Evolutionary conservation across 2,113 vertebrate genomes (phyloP).

Genomic region (Acinonyx jubatus): DNA sequence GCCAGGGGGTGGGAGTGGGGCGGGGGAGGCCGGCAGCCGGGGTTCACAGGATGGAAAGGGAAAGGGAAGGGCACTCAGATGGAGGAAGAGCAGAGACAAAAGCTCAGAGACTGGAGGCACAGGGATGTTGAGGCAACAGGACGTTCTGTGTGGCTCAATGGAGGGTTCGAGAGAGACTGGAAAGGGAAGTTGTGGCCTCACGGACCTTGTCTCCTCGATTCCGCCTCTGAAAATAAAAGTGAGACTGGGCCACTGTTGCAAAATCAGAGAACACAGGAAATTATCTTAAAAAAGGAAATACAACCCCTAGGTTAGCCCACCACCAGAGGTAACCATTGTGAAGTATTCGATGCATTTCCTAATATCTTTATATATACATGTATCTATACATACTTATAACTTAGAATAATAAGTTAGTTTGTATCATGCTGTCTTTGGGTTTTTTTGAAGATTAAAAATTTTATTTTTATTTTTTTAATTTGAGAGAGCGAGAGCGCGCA

Average conservation of each 20-base stretch:
- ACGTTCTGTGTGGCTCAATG: background rate
- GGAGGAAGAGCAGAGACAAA: background rate
- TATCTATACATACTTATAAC: background rate
- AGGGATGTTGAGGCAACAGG: too few species aligned
- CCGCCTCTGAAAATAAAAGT: background rate
- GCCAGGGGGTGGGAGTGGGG: too few species aligned
- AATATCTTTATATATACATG: background rate
- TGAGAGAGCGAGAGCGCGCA: too few species aligned
- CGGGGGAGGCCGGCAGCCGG: background rate
- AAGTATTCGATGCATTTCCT: background rate
- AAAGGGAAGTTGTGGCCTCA: background rate
- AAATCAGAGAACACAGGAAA: conserved; percentile 47
- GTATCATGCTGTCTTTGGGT: background rate
- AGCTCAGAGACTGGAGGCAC: accelerated
- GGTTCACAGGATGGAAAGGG: background rate
- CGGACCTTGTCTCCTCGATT: background rate
- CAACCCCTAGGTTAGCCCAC: background rate
- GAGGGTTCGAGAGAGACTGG: background rate
- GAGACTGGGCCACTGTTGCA: background rate
- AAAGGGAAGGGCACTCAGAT: background rate
- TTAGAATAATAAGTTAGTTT: background rate
- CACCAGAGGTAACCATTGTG: background rate
- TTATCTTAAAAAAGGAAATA: conserved; percentile 46
- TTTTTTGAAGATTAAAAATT: background rate
- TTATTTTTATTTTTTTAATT: too few species aligned